phyloP scores from a whole-genome alignment of 2,113 vertebrate genomes.

The Chaetodon trifascialis region DNA sequence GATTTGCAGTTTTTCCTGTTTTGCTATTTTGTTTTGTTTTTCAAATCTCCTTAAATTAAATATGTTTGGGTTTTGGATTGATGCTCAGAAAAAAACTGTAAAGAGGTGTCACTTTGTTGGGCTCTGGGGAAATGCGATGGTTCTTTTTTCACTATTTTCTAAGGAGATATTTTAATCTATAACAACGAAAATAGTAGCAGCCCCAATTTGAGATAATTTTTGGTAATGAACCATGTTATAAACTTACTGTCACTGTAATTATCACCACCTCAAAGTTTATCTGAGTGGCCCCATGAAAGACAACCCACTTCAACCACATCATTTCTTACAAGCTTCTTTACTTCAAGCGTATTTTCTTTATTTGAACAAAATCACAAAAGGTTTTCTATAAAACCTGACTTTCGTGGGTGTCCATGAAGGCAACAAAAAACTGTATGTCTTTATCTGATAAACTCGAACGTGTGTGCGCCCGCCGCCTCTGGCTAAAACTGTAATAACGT shows the following conservation, averaged over 20 bases:
- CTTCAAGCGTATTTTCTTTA: background rate
- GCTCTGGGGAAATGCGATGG: too few species aligned
- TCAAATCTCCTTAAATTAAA: background rate
- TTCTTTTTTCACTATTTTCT: background rate
- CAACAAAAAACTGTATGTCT: background rate
- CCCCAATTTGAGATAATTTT: background rate
- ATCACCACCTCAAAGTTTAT: background rate
- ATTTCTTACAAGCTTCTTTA: background rate
- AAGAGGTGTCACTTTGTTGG: background rate
- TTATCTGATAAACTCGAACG: background rate
- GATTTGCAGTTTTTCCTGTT: background rate
- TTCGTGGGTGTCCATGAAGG: background rate
- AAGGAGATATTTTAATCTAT: background rate
- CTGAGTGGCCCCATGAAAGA: background rate
- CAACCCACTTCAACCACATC: background rate
- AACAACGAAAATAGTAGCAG: background rate
- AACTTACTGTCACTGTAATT: background rate
- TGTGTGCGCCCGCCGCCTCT: too few species aligned
- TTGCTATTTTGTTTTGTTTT: too few species aligned
- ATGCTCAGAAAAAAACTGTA: background rate
- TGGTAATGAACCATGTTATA: background rate
- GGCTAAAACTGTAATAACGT: background rate
- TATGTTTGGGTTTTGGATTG: background rate
- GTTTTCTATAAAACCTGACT: background rate
- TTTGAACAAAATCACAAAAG: background rate